Percentiles rank a stretch among this genome's conserved stretches.
Conservation (phyloP, 2,113 vertebrate genomes). For the Amazona guildingii region DNA sequence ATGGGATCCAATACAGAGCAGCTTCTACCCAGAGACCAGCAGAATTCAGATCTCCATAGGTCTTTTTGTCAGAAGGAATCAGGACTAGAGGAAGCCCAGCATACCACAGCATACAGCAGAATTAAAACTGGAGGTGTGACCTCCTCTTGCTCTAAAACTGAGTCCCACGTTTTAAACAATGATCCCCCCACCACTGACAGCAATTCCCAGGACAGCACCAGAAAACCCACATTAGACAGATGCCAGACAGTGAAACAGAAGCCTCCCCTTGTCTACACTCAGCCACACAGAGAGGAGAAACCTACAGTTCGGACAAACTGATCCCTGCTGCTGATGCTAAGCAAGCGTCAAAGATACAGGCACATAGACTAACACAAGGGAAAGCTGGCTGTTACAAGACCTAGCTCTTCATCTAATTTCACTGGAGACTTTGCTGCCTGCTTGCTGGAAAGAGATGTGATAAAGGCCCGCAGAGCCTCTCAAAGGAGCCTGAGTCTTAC, state of each 20-base stretch:
- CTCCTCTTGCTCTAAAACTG: not conserved
- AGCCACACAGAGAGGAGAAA: not conserved
- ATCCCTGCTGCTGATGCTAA: not conserved
- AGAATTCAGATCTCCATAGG: not conserved
- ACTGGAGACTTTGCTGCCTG: not conserved
- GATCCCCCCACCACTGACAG: not conserved
- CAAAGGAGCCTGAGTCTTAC: not conserved
- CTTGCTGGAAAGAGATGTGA: not conserved
- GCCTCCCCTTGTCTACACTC: not conserved
- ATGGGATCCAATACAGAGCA: not conserved
- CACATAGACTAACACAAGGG: not conserved
- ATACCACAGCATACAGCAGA: not conserved
- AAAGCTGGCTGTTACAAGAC: not conserved
- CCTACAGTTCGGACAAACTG: not conserved
- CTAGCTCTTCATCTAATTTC: not conserved
- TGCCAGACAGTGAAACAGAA: not conserved
- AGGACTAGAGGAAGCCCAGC: not conserved
- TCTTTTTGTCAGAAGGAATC: not conserved
- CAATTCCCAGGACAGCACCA: not conserved
- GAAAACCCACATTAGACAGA: not conserved
- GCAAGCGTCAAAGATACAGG: not conserved
- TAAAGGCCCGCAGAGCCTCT: not conserved
- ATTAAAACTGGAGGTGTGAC: not conserved
- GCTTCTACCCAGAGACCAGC: not conserved
- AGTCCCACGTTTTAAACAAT: not conserved